A percentile compares a stretch with the other conserved stretches of the same genome.
phyloP scores from a whole-genome alignment of 2,797 vertebrate genomes.

The Valencia hispanica region DNA sequence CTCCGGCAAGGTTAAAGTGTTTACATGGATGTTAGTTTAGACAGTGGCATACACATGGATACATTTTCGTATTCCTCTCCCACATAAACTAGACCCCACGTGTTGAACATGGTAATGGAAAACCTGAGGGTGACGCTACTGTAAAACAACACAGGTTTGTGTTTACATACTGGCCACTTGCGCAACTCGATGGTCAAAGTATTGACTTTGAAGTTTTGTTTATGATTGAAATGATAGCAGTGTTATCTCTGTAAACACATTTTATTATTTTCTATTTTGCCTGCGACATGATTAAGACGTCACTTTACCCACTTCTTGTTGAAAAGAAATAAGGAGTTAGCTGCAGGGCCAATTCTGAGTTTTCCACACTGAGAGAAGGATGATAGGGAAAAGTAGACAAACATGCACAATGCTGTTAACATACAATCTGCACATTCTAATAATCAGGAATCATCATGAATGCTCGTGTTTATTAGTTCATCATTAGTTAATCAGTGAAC shows the following conservation, averaged over 20 bases:
- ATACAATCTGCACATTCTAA: not conserved
- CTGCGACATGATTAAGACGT: not conserved
- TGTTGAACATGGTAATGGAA: slow-evolving; percentile 16
- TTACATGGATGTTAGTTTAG: slow-evolving; percentile 47
- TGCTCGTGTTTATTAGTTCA: not conserved
- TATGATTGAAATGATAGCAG: not conserved
- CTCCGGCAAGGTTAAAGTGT: slow-evolving; percentile 7
- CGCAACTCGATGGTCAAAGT: not conserved
- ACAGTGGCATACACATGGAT: slow-evolving; percentile 51
- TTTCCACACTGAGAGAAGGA: not conserved
- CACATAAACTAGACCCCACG: slow-evolving; percentile 37
- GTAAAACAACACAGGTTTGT: slow-evolving; percentile 17
- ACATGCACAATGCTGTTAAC: not conserved
- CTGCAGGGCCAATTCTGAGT: not conserved
- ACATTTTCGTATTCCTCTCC: slow-evolving; percentile 59
- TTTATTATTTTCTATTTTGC: not conserved
- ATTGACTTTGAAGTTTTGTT: slow-evolving; percentile 13
- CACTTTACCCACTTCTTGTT: not conserved
- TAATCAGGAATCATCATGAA: not conserved
- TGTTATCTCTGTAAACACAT: slow-evolving; percentile 5
- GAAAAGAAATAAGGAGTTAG: not conserved
- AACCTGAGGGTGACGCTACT: slow-evolving; percentile 13
- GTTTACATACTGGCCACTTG: slow-evolving; percentile 1
- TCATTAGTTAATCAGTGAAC: not conserved
- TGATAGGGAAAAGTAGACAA: not conserved